Conservation (phyloP, 2,797 vertebrate genomes). For the Gila robusta region DNA sequence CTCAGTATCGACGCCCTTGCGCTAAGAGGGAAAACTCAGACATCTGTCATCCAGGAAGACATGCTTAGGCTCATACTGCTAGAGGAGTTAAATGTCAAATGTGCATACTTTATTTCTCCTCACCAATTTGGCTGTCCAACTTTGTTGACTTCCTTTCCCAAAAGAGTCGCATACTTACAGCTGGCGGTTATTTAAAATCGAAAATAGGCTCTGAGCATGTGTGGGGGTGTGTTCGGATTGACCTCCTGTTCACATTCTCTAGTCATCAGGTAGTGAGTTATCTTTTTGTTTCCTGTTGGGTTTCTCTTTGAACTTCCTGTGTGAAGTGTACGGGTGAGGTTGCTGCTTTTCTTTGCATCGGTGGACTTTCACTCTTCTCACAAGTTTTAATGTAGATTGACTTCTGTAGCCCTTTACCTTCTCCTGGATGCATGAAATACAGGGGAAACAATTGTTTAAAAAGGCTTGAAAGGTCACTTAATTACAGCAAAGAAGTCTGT, state of each 20-base stretch:
- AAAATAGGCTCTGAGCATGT: slow-evolving; percentile 34
- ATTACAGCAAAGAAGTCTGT: slow-evolving; percentile 39
- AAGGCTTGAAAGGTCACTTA: background rate
- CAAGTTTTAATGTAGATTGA: background rate
- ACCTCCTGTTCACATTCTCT: slow-evolving; percentile 36
- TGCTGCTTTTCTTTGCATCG: slow-evolving; percentile 24
- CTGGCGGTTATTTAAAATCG: slow-evolving; percentile 62
- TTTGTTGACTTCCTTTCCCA: slow-evolving; percentile 51
- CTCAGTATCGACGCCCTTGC: slow-evolving; percentile 50
- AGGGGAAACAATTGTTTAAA: background rate
- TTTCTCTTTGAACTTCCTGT: slow-evolving; percentile 42
- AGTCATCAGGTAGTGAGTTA: slow-evolving; percentile 48
- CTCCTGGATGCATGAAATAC: background rate
- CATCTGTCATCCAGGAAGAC: slow-evolving; percentile 36
- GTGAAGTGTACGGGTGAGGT: slow-evolving; percentile 34
- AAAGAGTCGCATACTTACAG: background rate
- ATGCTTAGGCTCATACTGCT: slow-evolving; percentile 50
- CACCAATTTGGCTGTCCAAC: slow-evolving; percentile 52
- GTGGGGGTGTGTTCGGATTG: slow-evolving; percentile 20
- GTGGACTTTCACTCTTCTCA: slow-evolving; percentile 36
- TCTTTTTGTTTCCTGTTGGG: slow-evolving; percentile 51
- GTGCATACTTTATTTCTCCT: slow-evolving; percentile 13
- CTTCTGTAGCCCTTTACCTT: background rate
- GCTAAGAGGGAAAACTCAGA: slow-evolving; percentile 35
- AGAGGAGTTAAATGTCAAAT: slow-evolving; percentile 44